Conservation (phyloP, 1,140 invertebrate species). For the Drosophila carrolli region DNA sequence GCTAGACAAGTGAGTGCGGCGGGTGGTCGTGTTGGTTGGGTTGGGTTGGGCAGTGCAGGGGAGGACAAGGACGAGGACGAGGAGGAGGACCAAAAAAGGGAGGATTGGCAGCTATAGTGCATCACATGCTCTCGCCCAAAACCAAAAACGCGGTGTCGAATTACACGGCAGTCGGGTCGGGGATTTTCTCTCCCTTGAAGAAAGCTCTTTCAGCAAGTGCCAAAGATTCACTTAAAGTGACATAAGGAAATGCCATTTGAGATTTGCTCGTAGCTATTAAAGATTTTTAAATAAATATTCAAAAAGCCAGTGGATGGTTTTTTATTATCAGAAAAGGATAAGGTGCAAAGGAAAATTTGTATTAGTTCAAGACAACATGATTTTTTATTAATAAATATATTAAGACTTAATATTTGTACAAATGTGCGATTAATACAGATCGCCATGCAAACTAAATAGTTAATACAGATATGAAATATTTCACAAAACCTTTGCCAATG, state of each 20-base stretch:
- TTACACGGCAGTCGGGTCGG: conserved; percentile 3
- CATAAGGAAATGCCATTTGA: not conserved
- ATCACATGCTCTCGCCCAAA: not conserved
- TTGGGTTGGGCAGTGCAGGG: not conserved
- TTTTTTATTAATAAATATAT: too few relatives aligned
- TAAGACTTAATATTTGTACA: too few relatives aligned
- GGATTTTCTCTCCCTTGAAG: not conserved
- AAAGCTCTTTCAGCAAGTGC: conserved; percentile 17
- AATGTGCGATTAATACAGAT: too few relatives aligned
- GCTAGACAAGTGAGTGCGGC: conserved; percentile 65
- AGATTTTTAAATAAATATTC: too few relatives aligned
- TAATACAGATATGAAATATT: too few relatives aligned
- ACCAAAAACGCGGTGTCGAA: conserved; percentile 15
- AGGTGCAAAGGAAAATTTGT: too few relatives aligned
- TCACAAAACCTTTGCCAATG: too few relatives aligned
- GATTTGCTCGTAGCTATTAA: too few relatives aligned
- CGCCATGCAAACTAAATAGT: too few relatives aligned
- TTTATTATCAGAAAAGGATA: too few relatives aligned
- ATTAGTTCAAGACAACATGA: too few relatives aligned
- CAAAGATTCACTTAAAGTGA: conserved; percentile 5
- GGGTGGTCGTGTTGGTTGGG: not conserved
- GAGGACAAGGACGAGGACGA: not conserved
- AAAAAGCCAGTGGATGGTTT: too few relatives aligned
- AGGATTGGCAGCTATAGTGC: conserved; percentile 4
- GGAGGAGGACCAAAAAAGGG: not conserved